Percentiles rank a stretch among this genome's conserved stretches.
Evolutionary conservation across 1,140 invertebrate genomes (phyloP).

Genomic region (Whitmania pigra): DNA sequence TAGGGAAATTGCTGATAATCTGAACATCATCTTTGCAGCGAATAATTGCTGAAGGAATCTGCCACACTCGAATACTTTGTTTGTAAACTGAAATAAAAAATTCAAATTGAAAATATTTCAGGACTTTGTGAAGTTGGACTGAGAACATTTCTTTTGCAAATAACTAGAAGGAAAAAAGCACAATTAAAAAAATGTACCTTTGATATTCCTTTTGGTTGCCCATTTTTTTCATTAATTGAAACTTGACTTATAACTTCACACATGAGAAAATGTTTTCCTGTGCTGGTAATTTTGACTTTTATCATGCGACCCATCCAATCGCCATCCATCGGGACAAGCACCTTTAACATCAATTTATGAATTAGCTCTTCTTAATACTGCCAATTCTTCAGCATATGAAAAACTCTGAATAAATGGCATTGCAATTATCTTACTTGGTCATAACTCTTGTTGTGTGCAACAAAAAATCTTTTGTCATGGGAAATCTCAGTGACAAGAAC

Average conservation of each 20-base stretch:
- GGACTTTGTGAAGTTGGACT: too few relatives aligned
- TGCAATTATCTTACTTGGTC: slow-evolving; percentile 57
- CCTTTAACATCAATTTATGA: slow-evolving; percentile 30
- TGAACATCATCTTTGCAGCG: too few relatives aligned
- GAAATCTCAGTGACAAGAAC: slow-evolving; percentile 86
- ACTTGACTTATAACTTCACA: slow-evolving; percentile 45
- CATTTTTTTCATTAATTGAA: background rate
- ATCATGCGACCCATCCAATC: slow-evolving; percentile 69
- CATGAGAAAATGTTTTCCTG: slow-evolving; percentile 75
- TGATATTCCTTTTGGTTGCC: too few relatives aligned
- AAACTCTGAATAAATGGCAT: too few relatives aligned
- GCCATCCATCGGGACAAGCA: slow-evolving; percentile 64
- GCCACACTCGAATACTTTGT: too few relatives aligned
- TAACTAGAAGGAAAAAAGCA: too few relatives aligned
- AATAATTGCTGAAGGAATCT: too few relatives aligned
- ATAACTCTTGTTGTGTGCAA: slow-evolving; percentile 89
- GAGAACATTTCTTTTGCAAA: too few relatives aligned
- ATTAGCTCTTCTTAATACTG: background rate
- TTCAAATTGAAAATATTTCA: too few relatives aligned
- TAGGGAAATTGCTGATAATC: too few relatives aligned
- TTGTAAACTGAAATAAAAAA: too few relatives aligned
- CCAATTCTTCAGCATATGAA: background rate
- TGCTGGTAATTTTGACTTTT: slow-evolving; percentile 59
- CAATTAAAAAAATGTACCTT: too few relatives aligned
- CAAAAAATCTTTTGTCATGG: slow-evolving; percentile 75